These are phyloP conservation scores for Tribolium freemani DNA, from an alignment of 2,888 invertebrate genomes.

Conservation along the genomic window DNA sequence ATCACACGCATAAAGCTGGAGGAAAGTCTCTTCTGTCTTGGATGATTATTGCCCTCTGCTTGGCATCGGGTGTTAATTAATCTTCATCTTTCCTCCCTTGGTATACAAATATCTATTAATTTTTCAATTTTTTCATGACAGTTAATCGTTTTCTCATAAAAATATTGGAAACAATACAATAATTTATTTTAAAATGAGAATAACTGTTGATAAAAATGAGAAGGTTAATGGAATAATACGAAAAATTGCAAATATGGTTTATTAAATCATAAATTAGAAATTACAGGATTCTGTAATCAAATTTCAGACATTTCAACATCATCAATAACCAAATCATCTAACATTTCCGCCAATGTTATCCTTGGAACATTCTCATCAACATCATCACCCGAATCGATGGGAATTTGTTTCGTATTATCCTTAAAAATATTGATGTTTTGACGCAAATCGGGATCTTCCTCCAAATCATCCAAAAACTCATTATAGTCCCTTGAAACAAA, in stretches of 20 bases:
- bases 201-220: too few relatives aligned
- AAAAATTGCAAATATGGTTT: background rate
- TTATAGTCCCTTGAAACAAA: conserved; percentile 84
- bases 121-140: too few relatives aligned
- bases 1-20: too few relatives aligned
- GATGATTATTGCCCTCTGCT: too few relatives aligned
- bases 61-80: too few relatives aligned
- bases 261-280: background rate
- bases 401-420: conserved; percentile 70
- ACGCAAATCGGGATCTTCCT: conserved; percentile 92
- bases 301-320: conserved; percentile 82
- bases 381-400: conserved; percentile 73
- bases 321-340: conserved; percentile 88
- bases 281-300: background rate
- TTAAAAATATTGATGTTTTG: conserved; percentile 95
- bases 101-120: too few relatives aligned
- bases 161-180: too few relatives aligned
- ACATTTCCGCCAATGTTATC: conserved; percentile 92
- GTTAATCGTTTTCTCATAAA: too few relatives aligned
- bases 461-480: conserved; percentile 97
- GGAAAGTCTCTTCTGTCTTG: too few relatives aligned
- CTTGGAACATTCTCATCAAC: conserved; percentile 76
- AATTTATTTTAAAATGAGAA: too few relatives aligned
- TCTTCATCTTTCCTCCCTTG: too few relatives aligned
- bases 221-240: background rate